Evolutionary conservation across 1,140 invertebrate species (phyloP), one percentile per base, ranked within the genome.

Genomic region (Micrasema longulum): DNA sequence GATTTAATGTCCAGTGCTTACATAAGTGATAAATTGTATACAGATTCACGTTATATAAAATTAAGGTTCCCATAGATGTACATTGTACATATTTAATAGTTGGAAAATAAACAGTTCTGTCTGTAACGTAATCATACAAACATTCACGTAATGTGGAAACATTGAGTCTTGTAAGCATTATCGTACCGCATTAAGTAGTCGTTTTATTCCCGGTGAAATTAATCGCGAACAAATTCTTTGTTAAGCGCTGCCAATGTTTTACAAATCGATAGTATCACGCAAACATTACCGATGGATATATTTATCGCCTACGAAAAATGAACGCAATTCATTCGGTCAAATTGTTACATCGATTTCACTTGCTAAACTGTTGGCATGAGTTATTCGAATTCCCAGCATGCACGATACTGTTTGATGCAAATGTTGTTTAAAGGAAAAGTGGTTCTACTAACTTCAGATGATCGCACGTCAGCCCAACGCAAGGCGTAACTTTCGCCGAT

Each of bases 261-360:
- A 64, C 41, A 64, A 64, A 64, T 48, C 43, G 43, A 1, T 31
- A 7, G 26, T 31, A 63, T 47, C 60, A 64, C 41, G 22, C 60
- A n/a, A 6, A 60, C 16, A 45, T 47, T 12, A 23, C 1, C 12
- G 9, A 23, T 45, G 38, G 14, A 64, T 45, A 47, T 31, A n/a
- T n/a, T n/a, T 47, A 64, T 64, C 43, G 12, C 10, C n/a, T 31
- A 4, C 26, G 53, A 31, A 64, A 60, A 64, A 48, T 47, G 12
- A 41, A 47, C 41, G 41, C 14, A 47, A 47, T 36, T 64, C 41
- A 31, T 64, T 48, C 60, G 9, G 26, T 22, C 60, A 47, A 64
- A 47, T 64, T 47, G 60, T 47, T 64, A 64, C 60, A 64, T 3
- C 22, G 43, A 64, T 64, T 47, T 64, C 60, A 64, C 60, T 64